Base-by-base conservation (phyloP, 2,888 invertebrate genomes). In the Rhingia rostrata region DNA sequence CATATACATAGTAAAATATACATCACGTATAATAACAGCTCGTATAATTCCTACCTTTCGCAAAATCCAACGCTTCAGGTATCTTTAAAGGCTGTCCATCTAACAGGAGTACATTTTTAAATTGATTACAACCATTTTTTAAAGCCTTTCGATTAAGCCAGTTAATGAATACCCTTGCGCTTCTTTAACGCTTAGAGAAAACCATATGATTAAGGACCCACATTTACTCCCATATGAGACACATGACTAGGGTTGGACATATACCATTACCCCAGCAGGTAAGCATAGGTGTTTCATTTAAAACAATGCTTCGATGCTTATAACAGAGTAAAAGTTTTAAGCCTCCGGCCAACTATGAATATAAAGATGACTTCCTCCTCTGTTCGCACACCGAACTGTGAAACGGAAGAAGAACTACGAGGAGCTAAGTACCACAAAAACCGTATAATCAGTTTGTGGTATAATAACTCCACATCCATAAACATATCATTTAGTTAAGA, bases 401-500 rank as follows among this genome's bases (percentile, higher is more conserved):
- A 39, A 47, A 51, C 39, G 35, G 49, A 67, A 53, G 79, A 73
- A 79, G 79, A 83, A 83, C 79, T 83, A 83, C 73, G 83, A 83
- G 79, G 79, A 83, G 83, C 78, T 79, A 83, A 83, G 63, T 83
- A 83, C 83, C 83, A 63, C 83, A 83, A 79, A 81, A 83, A 83
- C 79, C 79, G 67, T 83, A 83, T 83, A 83, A 83, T 83, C 83
- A 83, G 83, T 83, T 83, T 83, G 83, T 83, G 83, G 83, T 69
- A 83, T 79, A 73, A 83, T 83, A 83, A 83, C 83, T 79, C 79
- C 79, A 58, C 79, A 83, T 83, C 79, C 83, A 83, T 83, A 83
- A 83, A 83, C 83, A 83, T 83, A 83, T 83, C 83, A 83, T 83
- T 83, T 83, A 83, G 83, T 83, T 83, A 79, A 83, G 72, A 73